Conservation (phyloP, 2,113 vertebrate genomes). For the Athene noctua region DNA sequence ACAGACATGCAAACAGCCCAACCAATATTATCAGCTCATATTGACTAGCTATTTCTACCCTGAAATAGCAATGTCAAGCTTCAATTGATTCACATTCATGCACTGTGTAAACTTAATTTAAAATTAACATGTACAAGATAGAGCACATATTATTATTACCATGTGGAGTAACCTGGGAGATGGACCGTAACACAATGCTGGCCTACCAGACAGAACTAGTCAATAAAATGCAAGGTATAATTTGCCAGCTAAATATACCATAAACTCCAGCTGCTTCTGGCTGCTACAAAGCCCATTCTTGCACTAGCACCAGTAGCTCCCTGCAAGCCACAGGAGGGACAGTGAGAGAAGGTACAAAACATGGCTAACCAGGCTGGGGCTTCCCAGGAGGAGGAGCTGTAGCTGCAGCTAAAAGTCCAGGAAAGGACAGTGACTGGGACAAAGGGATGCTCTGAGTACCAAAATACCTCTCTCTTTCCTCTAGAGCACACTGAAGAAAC, state of each 20-base stretch:
- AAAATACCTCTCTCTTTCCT: background rate
- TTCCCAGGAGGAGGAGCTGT: background rate
- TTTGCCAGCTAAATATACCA: background rate
- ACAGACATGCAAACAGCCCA: background rate
- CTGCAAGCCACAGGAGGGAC: background rate
- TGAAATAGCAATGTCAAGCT: slow-evolving; percentile 25
- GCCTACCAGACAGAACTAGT: background rate
- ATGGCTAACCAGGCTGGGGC: rapidly evolving
- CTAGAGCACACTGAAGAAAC: background rate
- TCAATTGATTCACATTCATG: slow-evolving; percentile 29
- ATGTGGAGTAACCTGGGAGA: background rate
- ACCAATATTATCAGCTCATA: slow-evolving; percentile 33
- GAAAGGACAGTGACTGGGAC: background rate
- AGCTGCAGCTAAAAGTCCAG: background rate
- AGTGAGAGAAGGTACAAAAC: background rate
- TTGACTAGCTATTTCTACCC: slow-evolving; percentile 41
- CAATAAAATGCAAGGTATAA: background rate
- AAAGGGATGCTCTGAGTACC: background rate
- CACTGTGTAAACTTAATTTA: slow-evolving; percentile 14
- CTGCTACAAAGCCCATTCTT: background rate
- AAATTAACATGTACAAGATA: background rate
- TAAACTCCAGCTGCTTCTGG: background rate
- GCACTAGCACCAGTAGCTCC: background rate
- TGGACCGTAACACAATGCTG: background rate
- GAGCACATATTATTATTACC: background rate